Percentiles rank a stretch among this genome's conserved stretches.
Evolutionary conservation across 92 coral and sea anemone genomes (phyloP).

Genomic region (Palythoa grandiflora): DNA sequence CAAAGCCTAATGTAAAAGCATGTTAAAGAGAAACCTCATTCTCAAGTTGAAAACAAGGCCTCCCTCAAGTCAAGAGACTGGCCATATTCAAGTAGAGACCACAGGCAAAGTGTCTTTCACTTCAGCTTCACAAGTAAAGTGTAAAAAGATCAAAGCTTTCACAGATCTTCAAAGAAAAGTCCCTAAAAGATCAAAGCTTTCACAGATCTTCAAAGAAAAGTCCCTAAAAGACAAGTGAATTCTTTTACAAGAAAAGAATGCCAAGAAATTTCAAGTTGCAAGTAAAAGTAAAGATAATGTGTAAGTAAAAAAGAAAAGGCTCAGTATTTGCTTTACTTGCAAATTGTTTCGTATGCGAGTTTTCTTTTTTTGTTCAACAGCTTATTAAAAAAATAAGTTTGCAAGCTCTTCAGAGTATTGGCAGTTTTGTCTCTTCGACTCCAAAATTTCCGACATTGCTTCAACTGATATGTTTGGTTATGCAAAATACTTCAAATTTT

Average conservation of each 20-base stretch:
- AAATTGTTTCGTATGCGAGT: neutral
- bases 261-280: constrained; percentile 52
- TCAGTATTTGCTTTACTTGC: constrained; percentile 7
- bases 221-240: constrained; percentile 19
- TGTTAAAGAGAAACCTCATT: constrained; percentile 44
- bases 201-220: constrained; percentile 39
- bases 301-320: neutral
- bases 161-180: constrained; percentile 39
- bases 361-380: neutral
- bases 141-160: constrained; percentile 48
- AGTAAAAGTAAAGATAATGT: constrained; percentile 47
- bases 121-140: constrained; percentile 44
- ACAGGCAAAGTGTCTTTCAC: constrained; percentile 28
- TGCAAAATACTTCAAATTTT: no score
- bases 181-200: constrained; percentile 46
- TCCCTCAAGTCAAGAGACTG: constrained; percentile 46
- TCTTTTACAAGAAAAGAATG: constrained; percentile 16
- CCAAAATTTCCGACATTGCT: no score
- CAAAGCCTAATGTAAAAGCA: constrained; percentile 64
- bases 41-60: constrained; percentile 48
- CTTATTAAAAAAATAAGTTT: neutral
- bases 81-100: constrained; percentile 44
- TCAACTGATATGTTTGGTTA: no score
- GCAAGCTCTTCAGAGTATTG: neutral
- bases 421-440: no score